Conservation (phyloP, 1,140 invertebrate species). For the Hyposmocoma kahamanoa region DNA sequence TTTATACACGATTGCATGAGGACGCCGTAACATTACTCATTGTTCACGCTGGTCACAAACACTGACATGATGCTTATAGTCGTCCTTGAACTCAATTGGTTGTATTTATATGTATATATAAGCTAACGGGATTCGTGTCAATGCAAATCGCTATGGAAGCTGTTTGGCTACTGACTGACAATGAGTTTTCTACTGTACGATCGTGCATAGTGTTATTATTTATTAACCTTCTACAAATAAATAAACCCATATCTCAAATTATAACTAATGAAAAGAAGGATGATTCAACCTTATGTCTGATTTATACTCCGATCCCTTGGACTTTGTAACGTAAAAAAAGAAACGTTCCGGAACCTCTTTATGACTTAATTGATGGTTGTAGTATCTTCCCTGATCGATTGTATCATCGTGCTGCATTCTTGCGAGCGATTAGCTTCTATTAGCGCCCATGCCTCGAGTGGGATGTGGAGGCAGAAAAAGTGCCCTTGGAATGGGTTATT, state of each 20-base stretch:
- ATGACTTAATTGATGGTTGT: slow-evolving; percentile 20
- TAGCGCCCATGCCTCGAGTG: slow-evolving; percentile 23
- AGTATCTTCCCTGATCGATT: slow-evolving; percentile 17
- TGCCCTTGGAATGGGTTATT: slow-evolving; percentile 54
- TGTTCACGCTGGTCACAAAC: slow-evolving; percentile 67
- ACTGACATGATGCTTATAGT: slow-evolving; percentile 51
- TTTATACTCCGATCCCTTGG: too few relatives aligned
- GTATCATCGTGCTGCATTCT: slow-evolving; percentile 17
- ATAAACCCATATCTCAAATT: not conserved
- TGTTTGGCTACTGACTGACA: slow-evolving; percentile 34
- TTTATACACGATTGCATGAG: slow-evolving; percentile 63
- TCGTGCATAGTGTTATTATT: slow-evolving; percentile 4
- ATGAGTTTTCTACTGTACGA: slow-evolving; percentile 14
- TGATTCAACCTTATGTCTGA: too few relatives aligned
- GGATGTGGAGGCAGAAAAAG: slow-evolving; percentile 57
- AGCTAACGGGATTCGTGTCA: slow-evolving; percentile 63
- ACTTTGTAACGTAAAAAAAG: slow-evolving; percentile 8
- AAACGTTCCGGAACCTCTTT: slow-evolving; percentile 21
- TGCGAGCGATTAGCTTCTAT: slow-evolving; percentile 15
- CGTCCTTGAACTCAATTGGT: slow-evolving; percentile 69
- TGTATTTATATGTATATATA: slow-evolving; percentile 66
- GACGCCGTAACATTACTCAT: slow-evolving; percentile 56
- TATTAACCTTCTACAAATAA: slow-evolving; percentile 1
- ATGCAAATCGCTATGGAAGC: slow-evolving; percentile 53
- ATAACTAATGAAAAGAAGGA: too few relatives aligned